phyloP scores from a whole-genome alignment of 2,113 vertebrate genomes.

The Galeopterus variegatus region DNA sequence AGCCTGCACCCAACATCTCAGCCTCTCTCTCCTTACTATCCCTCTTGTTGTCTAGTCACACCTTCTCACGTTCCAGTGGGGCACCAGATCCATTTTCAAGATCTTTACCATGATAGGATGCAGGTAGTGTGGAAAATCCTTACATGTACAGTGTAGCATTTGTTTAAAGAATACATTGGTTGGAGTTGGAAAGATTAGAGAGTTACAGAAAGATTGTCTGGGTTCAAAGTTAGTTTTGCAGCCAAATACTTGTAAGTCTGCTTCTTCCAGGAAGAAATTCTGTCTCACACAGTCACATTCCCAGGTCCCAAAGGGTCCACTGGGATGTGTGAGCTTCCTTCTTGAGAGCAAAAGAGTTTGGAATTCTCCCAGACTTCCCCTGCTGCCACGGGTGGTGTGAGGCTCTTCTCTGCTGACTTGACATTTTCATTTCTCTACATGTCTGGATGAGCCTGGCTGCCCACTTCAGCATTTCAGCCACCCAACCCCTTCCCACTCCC shows the following conservation, averaged over 20 bases:
- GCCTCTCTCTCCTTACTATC: background rate
- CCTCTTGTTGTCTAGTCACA: background rate
- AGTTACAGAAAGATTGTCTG: background rate
- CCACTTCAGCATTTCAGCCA: background rate
- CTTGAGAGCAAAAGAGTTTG: background rate
- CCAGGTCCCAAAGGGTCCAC: background rate
- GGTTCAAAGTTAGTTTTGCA: conserved; percentile 16
- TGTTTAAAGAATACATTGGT: background rate
- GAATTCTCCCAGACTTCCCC: background rate
- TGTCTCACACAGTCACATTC: background rate
- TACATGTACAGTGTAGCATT: background rate
- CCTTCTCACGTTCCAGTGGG: background rate
- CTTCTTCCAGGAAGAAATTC: background rate
- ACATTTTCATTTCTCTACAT: background rate
- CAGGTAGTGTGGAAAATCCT: background rate
- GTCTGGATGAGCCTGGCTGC: background rate
- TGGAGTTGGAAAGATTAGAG: background rate
- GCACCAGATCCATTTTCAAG: background rate
- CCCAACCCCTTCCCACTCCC: background rate
- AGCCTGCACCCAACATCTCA: background rate
- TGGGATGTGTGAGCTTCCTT: background rate
- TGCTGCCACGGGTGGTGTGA: background rate
- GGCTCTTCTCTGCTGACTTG: background rate
- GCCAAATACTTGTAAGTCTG: background rate
- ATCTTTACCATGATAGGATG: background rate